These are phyloP conservation scores for Eristalis tenax DNA, from an alignment of 2,888 invertebrate genomes.

Conservation along the genomic window DNA sequence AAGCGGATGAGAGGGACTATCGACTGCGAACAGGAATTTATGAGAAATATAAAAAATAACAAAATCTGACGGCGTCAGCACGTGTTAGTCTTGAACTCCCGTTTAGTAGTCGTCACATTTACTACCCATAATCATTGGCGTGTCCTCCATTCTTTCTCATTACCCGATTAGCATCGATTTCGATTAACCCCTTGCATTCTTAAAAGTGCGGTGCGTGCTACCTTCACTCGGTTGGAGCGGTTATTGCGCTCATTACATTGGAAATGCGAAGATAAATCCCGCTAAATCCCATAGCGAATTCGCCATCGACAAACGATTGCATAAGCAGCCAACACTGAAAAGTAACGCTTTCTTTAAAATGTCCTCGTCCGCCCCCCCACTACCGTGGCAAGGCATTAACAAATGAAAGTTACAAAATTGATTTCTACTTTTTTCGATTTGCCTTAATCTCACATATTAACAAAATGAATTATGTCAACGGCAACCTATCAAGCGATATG, in stretches of 20 bases:
- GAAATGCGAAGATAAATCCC: constrained; percentile 21
- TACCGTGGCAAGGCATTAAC: not conserved
- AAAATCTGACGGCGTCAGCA: not conserved
- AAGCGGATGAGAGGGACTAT: no score
- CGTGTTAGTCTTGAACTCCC: not conserved
- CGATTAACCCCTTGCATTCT: not conserved
- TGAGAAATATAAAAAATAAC: not conserved
- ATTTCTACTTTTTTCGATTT: not conserved
- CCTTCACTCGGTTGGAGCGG: not conserved
- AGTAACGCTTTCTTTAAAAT: not conserved
- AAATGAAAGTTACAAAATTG: constrained; percentile 34
- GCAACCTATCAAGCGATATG: constrained; percentile 17
- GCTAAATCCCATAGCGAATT: constrained; percentile 15
- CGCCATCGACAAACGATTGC: constrained; percentile 26
- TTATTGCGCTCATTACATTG: not conserved
- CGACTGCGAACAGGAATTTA: not conserved
- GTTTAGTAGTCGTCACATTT: not conserved
- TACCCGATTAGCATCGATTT: not conserved
- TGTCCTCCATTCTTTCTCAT: not conserved
- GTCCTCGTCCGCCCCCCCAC: not conserved
- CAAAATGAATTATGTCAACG: constrained; percentile 22
- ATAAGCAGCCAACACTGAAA: constrained; percentile 8
- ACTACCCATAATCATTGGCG: not conserved
- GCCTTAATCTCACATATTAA: not conserved
- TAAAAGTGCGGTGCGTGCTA: not conserved